Evolutionary conservation across 1,140 invertebrate species (phyloP).

Genomic region (Musca vetustissima): DNA sequence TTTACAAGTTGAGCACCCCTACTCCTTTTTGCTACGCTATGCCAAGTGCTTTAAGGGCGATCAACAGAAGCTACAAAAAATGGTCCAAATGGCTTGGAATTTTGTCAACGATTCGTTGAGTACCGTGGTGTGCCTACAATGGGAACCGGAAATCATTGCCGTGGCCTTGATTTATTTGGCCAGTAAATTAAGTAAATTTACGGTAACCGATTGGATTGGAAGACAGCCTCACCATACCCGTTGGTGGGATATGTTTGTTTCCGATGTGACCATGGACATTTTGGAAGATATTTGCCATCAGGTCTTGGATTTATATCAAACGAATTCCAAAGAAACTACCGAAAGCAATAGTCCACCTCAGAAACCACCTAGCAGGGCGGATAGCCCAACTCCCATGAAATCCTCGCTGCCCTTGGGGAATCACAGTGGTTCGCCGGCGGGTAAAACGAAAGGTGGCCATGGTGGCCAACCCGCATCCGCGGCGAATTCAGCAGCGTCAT

Average conservation of each 20-base stretch:
- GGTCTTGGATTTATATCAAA: constrained; percentile 78
- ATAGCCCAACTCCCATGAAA: constrained; percentile 39
- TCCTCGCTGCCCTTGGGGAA: constrained; percentile 26
- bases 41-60: constrained; percentile 96
- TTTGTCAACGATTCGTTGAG: constrained; percentile 98
- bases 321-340: constrained; percentile 59
- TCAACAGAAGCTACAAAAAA: constrained; percentile 89
- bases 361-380: constrained; percentile 57
- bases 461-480: constrained; percentile 6
- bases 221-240: constrained; percentile 77
- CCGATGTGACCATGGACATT: constrained; percentile 90
- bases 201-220: constrained; percentile 90
- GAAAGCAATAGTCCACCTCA: constrained; percentile 65
- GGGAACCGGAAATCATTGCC: constrained; percentile 98
- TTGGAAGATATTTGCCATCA: constrained; percentile 98
- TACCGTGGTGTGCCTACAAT: constrained; percentile 95
- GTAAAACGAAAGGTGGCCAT: constrained; percentile 25
- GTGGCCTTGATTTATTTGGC: constrained; percentile 97
- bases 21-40: constrained; percentile 92
- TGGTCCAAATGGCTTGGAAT: constrained; percentile 99
- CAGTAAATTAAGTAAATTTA: constrained; percentile 94
- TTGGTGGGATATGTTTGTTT: constrained; percentile 98
- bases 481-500: constrained; percentile 28
- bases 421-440: constrained; percentile 21
- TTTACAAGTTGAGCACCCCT: constrained; percentile 92